Conservation (phyloP, 2,797 vertebrate species). For the Malurus splendens region DNA sequence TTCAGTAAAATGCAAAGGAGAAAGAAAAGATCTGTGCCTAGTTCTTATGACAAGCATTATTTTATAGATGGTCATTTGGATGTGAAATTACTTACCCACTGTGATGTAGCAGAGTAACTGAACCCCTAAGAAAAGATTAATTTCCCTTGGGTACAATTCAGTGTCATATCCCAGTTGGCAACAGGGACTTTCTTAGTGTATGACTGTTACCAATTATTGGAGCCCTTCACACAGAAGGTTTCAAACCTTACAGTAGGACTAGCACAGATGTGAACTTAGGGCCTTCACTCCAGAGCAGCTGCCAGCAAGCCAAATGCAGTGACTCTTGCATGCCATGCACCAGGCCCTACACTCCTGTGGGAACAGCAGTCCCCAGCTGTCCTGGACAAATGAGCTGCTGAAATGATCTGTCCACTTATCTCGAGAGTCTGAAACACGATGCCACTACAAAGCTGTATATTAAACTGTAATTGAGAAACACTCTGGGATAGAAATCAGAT, state of each 20-base stretch:
- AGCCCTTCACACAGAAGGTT: neutral
- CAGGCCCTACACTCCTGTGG: neutral
- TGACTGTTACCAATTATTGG: neutral
- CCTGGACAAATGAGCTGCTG: neutral
- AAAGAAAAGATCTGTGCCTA: neutral
- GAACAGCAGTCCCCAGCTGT: neutral
- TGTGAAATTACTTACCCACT: neutral
- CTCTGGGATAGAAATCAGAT: conserved; percentile 17
- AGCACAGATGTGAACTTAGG: neutral
- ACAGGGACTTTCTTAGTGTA: neutral
- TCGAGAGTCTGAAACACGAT: conserved; percentile 1
- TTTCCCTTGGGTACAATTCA: neutral
- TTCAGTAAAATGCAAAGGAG: neutral
- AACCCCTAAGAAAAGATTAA: neutral
- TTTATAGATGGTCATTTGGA: neutral
- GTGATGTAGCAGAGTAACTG: neutral
- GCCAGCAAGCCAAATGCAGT: neutral
- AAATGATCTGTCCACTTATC: neutral
- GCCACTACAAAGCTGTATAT: conserved; percentile 12
- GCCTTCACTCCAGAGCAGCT: neutral
- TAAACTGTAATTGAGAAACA: conserved; percentile 44
- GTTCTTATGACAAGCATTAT: neutral
- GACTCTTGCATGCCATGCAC: neutral
- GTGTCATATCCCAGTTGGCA: neutral
- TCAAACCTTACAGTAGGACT: neutral